Evolutionary conservation across 2,797 vertebrate genomes (phyloP).

Genomic region (Peromyscus eremicus): DNA sequence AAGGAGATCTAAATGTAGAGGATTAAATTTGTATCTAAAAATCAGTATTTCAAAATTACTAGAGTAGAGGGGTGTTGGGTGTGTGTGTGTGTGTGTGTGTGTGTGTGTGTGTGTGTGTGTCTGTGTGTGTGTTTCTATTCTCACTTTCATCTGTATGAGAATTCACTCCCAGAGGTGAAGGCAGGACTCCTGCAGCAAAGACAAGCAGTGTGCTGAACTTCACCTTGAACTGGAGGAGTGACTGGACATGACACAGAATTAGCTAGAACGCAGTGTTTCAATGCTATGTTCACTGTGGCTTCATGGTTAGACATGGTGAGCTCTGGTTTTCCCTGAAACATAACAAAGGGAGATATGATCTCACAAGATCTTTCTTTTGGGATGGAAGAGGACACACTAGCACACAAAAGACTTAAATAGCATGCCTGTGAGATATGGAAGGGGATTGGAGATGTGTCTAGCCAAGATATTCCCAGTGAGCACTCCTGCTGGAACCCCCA

Average conservation of each 20-base stretch:
- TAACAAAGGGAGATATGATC: background rate
- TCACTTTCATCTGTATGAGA: background rate
- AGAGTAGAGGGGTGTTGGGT: background rate
- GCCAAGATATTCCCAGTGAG: background rate
- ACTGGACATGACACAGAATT: background rate
- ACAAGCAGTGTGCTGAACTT: background rate
- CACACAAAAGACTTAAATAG: background rate
- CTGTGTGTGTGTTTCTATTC: background rate
- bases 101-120: background rate
- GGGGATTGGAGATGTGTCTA: rapidly evolving
- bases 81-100: too few species aligned
- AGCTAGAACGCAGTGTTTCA: background rate
- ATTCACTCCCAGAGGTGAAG: background rate
- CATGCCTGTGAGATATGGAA: background rate
- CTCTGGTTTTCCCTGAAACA: background rate
- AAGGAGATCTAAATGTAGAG: background rate
- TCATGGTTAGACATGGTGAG: background rate
- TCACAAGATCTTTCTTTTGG: background rate
- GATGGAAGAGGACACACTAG: background rate
- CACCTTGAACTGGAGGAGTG: background rate
- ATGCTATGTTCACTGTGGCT: background rate
- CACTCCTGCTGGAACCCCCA: background rate
- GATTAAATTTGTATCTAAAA: constrained; percentile 25
- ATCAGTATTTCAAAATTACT: background rate
- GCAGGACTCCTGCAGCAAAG: background rate